Evolutionary conservation across 2,113 vertebrate genomes (phyloP).

Genomic region (Phrynosoma blainvillii): DNA sequence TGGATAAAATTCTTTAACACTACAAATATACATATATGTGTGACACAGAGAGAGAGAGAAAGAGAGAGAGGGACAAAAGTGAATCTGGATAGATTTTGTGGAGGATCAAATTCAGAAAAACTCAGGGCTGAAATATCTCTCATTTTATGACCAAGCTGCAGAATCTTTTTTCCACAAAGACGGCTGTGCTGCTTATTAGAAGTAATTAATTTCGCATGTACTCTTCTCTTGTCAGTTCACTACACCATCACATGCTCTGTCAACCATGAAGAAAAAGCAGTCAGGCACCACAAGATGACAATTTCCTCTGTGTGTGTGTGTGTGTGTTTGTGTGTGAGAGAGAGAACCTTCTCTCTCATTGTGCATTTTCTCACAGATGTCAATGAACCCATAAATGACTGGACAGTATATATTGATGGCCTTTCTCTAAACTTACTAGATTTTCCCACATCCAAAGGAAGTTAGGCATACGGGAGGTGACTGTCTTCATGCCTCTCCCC

Average conservation of each 20-base stretch:
- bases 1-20: neutral
- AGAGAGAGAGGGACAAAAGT: neutral
- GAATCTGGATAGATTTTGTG: slow-evolving; percentile 8
- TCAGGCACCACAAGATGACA: neutral
- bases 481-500: neutral
- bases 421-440: neutral
- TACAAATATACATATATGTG: neutral
- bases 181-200: slow-evolving; percentile 61
- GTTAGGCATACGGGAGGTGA: neutral
- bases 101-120: neutral
- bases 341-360: neutral
- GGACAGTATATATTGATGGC: accelerated
- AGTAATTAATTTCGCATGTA: slow-evolving; percentile 64
- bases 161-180: slow-evolving; percentile 33
- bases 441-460: neutral
- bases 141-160: slow-evolving; percentile 33
- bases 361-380: slow-evolving; percentile 15
- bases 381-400: neutral
- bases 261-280: slow-evolving; percentile 44
- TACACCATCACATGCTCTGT: slow-evolving; percentile 11
- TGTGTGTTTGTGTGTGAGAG: too few species aligned
- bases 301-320: neutral
- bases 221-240: slow-evolving; percentile 49
- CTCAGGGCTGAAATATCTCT: slow-evolving; percentile 42
- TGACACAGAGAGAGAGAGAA: neutral